Evolutionary conservation across 2,113 vertebrate species (phyloP), one percentile per base, ranked within the genome.

Genomic region (Talpa occidentalis): DNA sequence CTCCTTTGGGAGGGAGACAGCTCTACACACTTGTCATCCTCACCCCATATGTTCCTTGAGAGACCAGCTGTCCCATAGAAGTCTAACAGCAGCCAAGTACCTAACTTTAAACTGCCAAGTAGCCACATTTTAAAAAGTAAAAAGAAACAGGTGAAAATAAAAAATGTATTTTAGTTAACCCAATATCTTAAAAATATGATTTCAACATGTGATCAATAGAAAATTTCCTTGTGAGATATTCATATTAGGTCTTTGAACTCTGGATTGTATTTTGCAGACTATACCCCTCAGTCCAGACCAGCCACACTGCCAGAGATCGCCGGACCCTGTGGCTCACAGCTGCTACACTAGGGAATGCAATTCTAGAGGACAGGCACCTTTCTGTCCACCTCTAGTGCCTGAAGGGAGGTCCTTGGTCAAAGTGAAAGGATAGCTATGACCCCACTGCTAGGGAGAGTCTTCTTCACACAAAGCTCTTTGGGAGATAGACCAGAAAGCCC

Each of bases 341-440:
- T 6, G 19, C 42, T 1, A 0, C 0, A 5, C 16, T 8, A 40
- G 56, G 44, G 7, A 12, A 8, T 2, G 5, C 0, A 3, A 2
- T 7, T 64, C 35, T 30, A 5, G 62, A 35, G 22, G 47, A 30
- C 35, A 37, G 49, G 4, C 5, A 4, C 28, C 6, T 2, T 17
- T 1, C 35, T n/a, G 1, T 42, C 37, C 35, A 7, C 21, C 28
- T 44, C n/a, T 2, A 40, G 40, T 3, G 10, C 10, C 17, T 40
- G 52, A 11, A 22, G 2, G 24, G 0, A 15, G 49, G 22, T 5
- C 21, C 28, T 74, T 42, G 22, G 37, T 11, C 1, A 74, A 16
- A 22, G 10, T 52, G 40, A 74, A 70, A 26, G 62, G 69, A 47
- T 47, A 40, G 6, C 14, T 30, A 4, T 3, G 16, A 14, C 24